Percentiles rank a stretch among this genome's conserved stretches.
phyloP scores from a whole-genome alignment of 2,888 invertebrate species.

The Cremastinae sp. region DNA sequence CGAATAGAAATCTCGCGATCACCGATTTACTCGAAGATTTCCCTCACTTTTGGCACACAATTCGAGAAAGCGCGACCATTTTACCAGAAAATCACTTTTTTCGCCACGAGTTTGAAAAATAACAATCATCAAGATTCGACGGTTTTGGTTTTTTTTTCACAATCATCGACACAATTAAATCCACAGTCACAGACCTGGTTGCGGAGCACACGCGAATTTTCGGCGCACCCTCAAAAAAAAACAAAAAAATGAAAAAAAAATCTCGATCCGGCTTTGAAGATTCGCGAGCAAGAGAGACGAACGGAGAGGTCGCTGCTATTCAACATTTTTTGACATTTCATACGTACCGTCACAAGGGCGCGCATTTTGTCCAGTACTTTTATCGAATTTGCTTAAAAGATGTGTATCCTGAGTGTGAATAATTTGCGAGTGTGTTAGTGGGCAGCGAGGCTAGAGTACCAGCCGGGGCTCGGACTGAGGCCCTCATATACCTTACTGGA shows the following conservation, averaged over 20 bases:
- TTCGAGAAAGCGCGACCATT: too few species aligned
- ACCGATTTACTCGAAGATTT: too few species aligned
- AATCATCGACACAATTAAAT: not conserved
- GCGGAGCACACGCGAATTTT: not conserved
- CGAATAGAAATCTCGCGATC: too few species aligned
- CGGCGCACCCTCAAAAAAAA: not conserved
- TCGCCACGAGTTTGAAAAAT: too few species aligned
- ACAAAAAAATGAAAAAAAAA: slow-evolving; percentile 15
- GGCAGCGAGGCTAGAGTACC: slow-evolving; percentile 79
- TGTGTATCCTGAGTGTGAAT: slow-evolving; percentile 63
- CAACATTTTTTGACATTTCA: slow-evolving; percentile 44
- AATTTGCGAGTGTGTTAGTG: slow-evolving; percentile 73
- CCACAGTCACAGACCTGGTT: too few species aligned
- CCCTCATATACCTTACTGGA: slow-evolving; percentile 80
- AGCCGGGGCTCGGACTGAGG: slow-evolving; percentile 76
- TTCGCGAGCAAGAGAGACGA: slow-evolving; percentile 6
- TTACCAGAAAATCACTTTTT: too few species aligned
- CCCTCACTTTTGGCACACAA: too few species aligned
- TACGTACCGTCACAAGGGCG: slow-evolving; percentile 77
- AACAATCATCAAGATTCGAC: too few species aligned
- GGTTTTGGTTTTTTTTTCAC: too few species aligned
- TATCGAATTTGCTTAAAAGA: slow-evolving; percentile 28
- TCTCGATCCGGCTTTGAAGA: too few species aligned
- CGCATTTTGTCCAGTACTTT: slow-evolving; percentile 71
- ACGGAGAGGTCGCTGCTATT: slow-evolving; percentile 11